phyloP scores from a whole-genome alignment of 2,113 vertebrate genomes.

The Pampusana beccarii region DNA sequence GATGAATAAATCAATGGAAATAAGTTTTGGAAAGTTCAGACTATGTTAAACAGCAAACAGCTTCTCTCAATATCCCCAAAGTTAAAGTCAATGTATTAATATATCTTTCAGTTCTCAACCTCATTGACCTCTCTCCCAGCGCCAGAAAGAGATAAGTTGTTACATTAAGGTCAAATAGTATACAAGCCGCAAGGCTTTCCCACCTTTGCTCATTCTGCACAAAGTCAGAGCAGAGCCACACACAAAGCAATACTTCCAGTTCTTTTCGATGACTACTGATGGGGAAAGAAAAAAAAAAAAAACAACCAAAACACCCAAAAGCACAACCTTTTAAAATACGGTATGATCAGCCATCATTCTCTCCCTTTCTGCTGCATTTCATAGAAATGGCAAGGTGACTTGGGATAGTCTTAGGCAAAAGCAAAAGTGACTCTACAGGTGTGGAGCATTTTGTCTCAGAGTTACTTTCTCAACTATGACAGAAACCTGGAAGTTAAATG shows the following conservation, averaged over 20 bases:
- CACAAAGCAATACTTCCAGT: not conserved
- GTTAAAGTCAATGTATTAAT: not conserved
- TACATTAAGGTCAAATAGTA: not conserved
- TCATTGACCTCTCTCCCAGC: not conserved
- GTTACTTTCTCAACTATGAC: not conserved
- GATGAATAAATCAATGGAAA: slow-evolving; percentile 7
- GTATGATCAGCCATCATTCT: not conserved
- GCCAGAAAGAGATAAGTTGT: not conserved
- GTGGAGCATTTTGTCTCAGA: not conserved
- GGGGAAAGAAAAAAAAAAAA: not conserved
- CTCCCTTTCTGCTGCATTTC: not conserved
- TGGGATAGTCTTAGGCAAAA: not conserved
- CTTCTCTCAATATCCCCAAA: not conserved
- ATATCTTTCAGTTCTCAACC: not conserved
- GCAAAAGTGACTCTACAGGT: not conserved
- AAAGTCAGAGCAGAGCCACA: not conserved
- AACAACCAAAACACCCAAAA: not conserved
- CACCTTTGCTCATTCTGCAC: not conserved
- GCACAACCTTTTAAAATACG: not conserved
- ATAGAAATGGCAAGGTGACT: not conserved
- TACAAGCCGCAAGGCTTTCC: fast-evolving
- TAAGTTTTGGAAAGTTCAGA: not conserved
- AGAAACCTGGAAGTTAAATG: not conserved
- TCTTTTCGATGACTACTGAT: not conserved
- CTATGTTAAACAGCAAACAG: not conserved